These are phyloP conservation scores for Galagoides demidoff DNA, from an alignment of 2,797 vertebrate species.

Conservation along the genomic window DNA sequence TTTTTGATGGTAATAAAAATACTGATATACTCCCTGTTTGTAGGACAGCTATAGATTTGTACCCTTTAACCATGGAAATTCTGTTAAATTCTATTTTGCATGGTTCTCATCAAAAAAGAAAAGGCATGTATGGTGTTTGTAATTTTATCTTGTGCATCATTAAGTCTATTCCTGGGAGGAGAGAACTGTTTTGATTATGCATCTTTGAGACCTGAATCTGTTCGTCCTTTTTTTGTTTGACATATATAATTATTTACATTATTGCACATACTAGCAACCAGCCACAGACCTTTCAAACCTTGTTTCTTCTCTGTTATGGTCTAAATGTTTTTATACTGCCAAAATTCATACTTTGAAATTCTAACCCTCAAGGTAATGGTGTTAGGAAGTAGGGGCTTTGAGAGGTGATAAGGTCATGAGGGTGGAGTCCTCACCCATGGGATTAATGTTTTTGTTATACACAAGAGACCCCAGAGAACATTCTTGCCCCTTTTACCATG, in stretches of 20 bases:
- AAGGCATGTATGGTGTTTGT: background rate
- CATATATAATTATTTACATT: conserved; percentile 17
- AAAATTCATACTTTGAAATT: background rate
- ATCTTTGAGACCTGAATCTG: conserved; percentile 8
- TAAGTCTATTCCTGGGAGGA: conserved; percentile 2
- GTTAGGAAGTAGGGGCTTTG: background rate
- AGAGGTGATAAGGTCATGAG: background rate
- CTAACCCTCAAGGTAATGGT: background rate
- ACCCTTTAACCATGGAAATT: conserved; percentile 3
- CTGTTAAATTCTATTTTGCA: conserved; percentile 51
- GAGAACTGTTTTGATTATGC: conserved; percentile 35
- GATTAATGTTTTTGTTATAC: background rate
- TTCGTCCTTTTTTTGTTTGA: conserved; percentile 10
- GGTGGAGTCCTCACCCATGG: background rate
- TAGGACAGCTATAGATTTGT: conserved; percentile 13
- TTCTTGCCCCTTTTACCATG: background rate
- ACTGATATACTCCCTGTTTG: background rate
- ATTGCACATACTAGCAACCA: background rate
- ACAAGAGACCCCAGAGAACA: background rate
- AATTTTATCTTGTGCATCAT: background rate
- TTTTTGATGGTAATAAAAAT: conserved; percentile 59
- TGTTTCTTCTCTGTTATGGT: background rate
- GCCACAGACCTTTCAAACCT: background rate
- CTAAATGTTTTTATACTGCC: background rate
- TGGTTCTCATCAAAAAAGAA: background rate